Conservation (phyloP, 2,797 vertebrate species). For the Tangara arthus region DNA sequence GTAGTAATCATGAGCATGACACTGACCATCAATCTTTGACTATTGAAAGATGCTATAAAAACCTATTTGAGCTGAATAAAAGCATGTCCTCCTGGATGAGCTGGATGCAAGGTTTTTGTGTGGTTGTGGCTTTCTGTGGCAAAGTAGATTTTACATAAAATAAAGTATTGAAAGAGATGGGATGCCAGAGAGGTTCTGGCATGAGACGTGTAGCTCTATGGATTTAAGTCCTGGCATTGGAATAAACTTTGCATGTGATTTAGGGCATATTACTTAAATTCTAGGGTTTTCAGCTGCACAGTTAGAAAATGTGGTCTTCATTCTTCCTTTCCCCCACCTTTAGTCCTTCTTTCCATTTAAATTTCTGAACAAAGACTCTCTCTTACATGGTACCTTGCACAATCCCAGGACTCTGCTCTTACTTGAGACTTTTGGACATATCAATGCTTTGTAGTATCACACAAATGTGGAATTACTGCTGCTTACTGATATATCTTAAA, state of each 20-base stretch:
- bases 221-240: neutral
- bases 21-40: neutral
- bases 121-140: neutral
- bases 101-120: neutral
- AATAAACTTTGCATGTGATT: neutral
- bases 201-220: neutral
- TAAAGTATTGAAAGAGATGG: neutral
- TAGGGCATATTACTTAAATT: neutral
- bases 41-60: neutral
- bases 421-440: neutral
- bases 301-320: neutral
- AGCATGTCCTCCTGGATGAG: neutral
- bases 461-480: neutral
- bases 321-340: neutral
- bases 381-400: neutral
- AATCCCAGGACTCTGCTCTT: neutral
- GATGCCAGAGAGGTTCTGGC: neutral
- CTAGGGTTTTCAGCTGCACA: neutral
- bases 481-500: neutral
- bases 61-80: neutral
- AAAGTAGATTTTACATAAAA: neutral
- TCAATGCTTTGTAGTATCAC: neutral
- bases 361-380: neutral
- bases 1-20: constrained; percentile 1
- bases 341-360: neutral